Evolutionary conservation across 1,140 invertebrate species (phyloP), one percentile per base, ranked within the genome.

Genomic region (Venustaconcha ellipsiformis): DNA sequence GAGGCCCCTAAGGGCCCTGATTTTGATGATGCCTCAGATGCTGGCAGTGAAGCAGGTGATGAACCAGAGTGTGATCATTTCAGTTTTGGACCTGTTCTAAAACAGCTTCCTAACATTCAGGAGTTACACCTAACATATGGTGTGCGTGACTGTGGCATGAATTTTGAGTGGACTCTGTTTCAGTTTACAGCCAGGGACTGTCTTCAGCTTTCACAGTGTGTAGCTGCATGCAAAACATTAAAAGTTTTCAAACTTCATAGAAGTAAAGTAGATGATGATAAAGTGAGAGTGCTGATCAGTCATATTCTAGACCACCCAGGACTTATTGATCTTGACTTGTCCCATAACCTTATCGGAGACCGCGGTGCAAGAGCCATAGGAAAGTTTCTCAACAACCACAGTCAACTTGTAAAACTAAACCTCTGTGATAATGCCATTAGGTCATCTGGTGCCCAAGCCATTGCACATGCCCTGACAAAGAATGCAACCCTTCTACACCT

Each of bases 121-220:
- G 89, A 90, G 68, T 73, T 91, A 12, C 81, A 85, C 67, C 68
- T 91, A 20, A 84, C 83, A n/a, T 91, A 89, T 82, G 86, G 87
- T 57, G 89, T 91, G 0, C 81, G 79, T 73, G 87, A 90, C 78
- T 90, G 89, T 83, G 90, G 90, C 20, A 91, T 90, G 89, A 90
- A 91, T 78, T 91, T 91, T 87, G 88, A 90, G 72, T 90, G 90
- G 90, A 88, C 86, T 78, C 75, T 90, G 37, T 91, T 90, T 82
- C 85, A 90, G 78, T 90, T 91, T 72, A 90, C 90, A 55, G 86
- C 87, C 14, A 83, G 84, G 77, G 90, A 91, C 78, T 90, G 89
- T 78, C 75, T 87, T 67, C 86, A 84, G 71, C 76, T 91, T 26
- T 83, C 89, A 26, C 87, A 90, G 72, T 87, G 87, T 82, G 80